Evolutionary conservation across 2,113 vertebrate genomes (phyloP).

Genomic region (Perca fluviatilis): DNA sequence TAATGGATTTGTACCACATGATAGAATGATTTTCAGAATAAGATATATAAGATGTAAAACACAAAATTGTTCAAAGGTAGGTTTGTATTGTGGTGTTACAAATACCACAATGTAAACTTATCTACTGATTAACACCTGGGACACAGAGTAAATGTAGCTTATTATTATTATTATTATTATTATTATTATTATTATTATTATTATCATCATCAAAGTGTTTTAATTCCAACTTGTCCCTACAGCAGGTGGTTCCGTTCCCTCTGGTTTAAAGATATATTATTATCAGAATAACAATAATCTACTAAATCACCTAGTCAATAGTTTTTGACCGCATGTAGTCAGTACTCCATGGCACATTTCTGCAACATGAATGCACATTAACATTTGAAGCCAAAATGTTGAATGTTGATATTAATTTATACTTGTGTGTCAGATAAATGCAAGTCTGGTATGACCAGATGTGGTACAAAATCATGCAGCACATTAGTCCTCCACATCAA

Average conservation of each 20-base stretch:
- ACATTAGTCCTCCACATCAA: not conserved
- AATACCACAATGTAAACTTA: too few relatives aligned
- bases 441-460: not conserved
- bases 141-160: too few relatives aligned
- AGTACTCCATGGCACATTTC: not conserved
- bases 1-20: not conserved
- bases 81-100: not conserved
- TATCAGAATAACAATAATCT: not conserved
- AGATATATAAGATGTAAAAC: not conserved
- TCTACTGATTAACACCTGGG: too few relatives aligned
- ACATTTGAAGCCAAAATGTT: not conserved
- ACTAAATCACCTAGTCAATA: not conserved
- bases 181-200: too few relatives aligned
- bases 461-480: constrained; percentile 11
- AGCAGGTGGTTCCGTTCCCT: not conserved
- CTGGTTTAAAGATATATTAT: not conserved
- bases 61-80: not conserved
- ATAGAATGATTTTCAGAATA: not conserved
- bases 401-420: not conserved
- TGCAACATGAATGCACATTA: not conserved
- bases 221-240: not conserved
- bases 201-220: not conserved
- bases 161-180: too few relatives aligned
- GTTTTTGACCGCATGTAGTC: not conserved
- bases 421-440: not conserved